These are phyloP conservation scores for Nanger granti DNA, from an alignment of 2,113 vertebrate species.

Conservation along the genomic window DNA sequence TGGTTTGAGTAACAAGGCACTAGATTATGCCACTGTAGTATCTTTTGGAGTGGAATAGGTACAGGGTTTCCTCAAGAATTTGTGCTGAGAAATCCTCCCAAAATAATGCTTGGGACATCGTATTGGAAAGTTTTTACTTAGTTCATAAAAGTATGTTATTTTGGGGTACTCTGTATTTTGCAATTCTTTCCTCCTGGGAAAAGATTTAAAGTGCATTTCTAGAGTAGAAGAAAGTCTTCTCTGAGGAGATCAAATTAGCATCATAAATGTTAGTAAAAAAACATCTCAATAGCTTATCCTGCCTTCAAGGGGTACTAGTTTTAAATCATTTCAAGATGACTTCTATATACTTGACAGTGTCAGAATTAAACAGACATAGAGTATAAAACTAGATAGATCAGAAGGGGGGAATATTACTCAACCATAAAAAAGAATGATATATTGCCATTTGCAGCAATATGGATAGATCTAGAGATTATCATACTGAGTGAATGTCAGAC, in stretches of 20 bases:
- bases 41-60: neutral
- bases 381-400: neutral
- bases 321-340: conserved; percentile 13
- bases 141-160: conserved; percentile 14
- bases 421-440: neutral
- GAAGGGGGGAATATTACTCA: neutral
- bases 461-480: neutral
- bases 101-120: neutral
- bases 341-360: neutral
- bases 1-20: neutral
- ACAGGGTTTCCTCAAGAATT: neutral
- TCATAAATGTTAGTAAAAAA: conserved; percentile 29
- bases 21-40: neutral
- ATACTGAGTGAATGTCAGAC: neutral
- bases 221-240: conserved; percentile 25
- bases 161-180: conserved; percentile 12
- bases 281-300: neutral
- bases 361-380: neutral
- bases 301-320: neutral
- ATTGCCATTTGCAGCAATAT: neutral
- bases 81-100: neutral
- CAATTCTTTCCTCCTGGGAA: conserved; percentile 7
- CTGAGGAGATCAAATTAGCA: conserved; percentile 31
- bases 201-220: conserved; percentile 38
- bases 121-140: neutral